phyloP scores from a whole-genome alignment of 2,797 vertebrate genomes.

The Catamblyrhynchus diadema region DNA sequence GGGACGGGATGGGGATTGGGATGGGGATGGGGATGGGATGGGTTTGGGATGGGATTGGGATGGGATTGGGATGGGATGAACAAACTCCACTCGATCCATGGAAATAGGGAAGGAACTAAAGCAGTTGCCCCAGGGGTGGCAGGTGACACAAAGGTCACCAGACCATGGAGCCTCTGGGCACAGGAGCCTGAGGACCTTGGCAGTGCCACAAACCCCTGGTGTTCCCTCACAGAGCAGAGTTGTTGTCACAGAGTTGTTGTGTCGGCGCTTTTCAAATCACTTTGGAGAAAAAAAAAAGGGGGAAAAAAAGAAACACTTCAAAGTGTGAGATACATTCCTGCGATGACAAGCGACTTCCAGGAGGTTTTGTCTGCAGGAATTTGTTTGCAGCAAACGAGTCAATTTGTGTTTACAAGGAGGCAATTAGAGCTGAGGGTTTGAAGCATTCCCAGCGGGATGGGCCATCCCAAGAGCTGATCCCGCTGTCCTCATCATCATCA shows the following conservation, averaged over 20 bases:
- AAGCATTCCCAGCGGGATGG: neutral
- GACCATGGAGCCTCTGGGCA: neutral
- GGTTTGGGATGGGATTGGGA: too few species aligned
- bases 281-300: neutral
- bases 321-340: neutral
- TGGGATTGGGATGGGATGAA: too few species aligned
- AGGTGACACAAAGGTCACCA: neutral
- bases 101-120: neutral
- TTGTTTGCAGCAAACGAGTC: neutral
- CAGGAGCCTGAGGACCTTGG: neutral
- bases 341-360: neutral
- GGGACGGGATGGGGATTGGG: neutral
- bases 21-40: neutral
- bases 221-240: fast-evolving
- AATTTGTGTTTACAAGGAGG: neutral
- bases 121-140: neutral
- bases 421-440: neutral
- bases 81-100: neutral
- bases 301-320: neutral
- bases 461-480: neutral
- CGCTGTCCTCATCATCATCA: fast-evolving
- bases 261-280: neutral
- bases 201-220: neutral
- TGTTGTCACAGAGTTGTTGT: neutral
- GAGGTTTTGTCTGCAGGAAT: neutral